A percentile compares a stretch with the other conserved stretches of the same genome.
Conservation (phyloP, 2,113 vertebrate species). For the Podilymbus podiceps region DNA sequence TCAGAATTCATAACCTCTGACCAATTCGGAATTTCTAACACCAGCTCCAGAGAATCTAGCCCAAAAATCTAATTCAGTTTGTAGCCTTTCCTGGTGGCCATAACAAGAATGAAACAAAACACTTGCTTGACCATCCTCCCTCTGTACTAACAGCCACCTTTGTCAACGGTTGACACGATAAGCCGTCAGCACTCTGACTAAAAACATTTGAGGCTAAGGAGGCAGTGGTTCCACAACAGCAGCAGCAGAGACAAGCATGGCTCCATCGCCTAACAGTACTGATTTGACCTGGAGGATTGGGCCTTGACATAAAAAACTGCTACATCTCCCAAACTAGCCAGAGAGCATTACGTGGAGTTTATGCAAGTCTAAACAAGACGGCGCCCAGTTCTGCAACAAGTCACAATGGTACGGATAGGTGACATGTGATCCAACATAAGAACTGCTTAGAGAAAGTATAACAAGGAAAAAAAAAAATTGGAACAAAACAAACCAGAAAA, state of each 20-base stretch:
- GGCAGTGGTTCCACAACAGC: not conserved
- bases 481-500: not conserved
- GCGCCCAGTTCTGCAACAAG: not conserved
- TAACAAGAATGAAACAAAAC: not conserved
- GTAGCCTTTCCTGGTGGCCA: not conserved
- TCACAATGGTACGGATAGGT: not conserved
- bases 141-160: not conserved
- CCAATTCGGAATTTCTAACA: not conserved
- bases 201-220: not conserved
- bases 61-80: not conserved
- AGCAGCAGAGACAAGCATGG: not conserved
- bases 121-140: not conserved
- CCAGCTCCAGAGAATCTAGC: not conserved
- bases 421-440: not conserved
- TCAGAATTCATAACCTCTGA: not conserved
- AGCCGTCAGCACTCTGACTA: not conserved
- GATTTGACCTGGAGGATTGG: not conserved
- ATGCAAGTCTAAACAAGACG: not conserved
- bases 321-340: not conserved
- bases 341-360: accelerated
- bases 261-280: not conserved
- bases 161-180: not conserved
- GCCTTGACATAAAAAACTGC: accelerated
- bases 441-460: not conserved
- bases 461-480: not conserved